Conservation (phyloP, 2,888 invertebrate genomes). For the Troilus luridus region DNA sequence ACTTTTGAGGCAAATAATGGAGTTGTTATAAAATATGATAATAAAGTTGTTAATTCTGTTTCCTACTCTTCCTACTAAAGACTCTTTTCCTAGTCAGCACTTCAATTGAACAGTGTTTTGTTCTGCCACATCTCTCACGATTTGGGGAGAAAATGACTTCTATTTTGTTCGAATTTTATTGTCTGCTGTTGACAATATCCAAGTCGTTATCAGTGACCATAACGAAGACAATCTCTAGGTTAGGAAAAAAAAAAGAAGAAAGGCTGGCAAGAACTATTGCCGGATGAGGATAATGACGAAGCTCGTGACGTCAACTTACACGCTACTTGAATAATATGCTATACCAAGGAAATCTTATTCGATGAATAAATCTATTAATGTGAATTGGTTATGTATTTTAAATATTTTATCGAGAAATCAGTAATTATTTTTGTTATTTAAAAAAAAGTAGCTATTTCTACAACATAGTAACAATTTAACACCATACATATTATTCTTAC, state of each 20-base stretch:
- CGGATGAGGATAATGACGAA: slow-evolving; percentile 47
- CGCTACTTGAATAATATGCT: slow-evolving; percentile 9
- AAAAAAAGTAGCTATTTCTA: too few relatives aligned
- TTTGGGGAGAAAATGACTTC: background rate
- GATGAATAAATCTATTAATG: too few relatives aligned
- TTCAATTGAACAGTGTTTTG: background rate
- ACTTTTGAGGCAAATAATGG: too few relatives aligned
- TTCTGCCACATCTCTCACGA: background rate
- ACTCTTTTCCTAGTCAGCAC: background rate
- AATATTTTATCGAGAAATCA: too few relatives aligned
- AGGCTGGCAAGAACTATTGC: background rate
- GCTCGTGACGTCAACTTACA: slow-evolving; percentile 26
- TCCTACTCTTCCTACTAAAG: too few relatives aligned
- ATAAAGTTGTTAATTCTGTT: too few relatives aligned
- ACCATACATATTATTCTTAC: background rate
- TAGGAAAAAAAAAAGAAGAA: background rate
- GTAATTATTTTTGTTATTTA: too few relatives aligned
- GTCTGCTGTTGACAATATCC: background rate
- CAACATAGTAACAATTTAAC: too few relatives aligned
- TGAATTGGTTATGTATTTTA: too few relatives aligned
- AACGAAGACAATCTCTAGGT: slow-evolving; percentile 4
- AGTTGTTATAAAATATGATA: too few relatives aligned
- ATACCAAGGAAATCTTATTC: background rate
- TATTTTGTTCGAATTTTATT: slow-evolving; percentile 14
- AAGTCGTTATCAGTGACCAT: background rate